Evolutionary conservation across 2,113 vertebrate genomes (phyloP).

Genomic region (Ageneiosus marmoratus): DNA sequence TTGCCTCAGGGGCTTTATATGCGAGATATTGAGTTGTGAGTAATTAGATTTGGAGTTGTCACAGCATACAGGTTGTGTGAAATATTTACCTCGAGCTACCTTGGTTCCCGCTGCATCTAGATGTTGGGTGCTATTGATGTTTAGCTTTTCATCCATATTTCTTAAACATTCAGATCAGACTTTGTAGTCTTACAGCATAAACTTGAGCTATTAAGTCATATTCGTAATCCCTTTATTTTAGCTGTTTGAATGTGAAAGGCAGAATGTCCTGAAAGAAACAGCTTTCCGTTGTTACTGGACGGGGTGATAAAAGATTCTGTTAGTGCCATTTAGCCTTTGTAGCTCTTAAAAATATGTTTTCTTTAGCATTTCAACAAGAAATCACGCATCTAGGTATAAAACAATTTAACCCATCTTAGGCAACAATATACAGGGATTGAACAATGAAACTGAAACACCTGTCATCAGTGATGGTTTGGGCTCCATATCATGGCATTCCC

Average conservation of each 20-base stretch:
- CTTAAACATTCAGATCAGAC: not conserved
- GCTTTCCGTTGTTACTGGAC: not conserved
- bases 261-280: not conserved
- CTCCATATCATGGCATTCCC: too few species aligned
- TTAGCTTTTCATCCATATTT: slow-evolving; percentile 9
- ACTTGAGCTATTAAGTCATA: not conserved
- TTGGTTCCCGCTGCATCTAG: not conserved
- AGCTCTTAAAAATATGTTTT: not conserved
- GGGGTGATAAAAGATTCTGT: not conserved
- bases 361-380: not conserved
- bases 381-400: not conserved
- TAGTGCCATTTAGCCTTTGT: not conserved
- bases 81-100: slow-evolving; percentile 18
- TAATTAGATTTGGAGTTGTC: slow-evolving; percentile 46
- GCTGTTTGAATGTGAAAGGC: not conserved
- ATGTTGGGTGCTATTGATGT: not conserved
- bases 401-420: not conserved
- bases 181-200: not conserved
- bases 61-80: slow-evolving; percentile 12
- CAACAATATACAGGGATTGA: not conserved
- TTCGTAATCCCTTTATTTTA: not conserved
- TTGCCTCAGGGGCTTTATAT: slow-evolving; percentile 26
- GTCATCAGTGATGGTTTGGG: too few species aligned
- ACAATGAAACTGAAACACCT: too few species aligned
- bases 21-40: slow-evolving; percentile 32